Evolutionary conservation across 2,113 vertebrate species (phyloP).

Genomic region (Hypomesus transpacificus): DNA sequence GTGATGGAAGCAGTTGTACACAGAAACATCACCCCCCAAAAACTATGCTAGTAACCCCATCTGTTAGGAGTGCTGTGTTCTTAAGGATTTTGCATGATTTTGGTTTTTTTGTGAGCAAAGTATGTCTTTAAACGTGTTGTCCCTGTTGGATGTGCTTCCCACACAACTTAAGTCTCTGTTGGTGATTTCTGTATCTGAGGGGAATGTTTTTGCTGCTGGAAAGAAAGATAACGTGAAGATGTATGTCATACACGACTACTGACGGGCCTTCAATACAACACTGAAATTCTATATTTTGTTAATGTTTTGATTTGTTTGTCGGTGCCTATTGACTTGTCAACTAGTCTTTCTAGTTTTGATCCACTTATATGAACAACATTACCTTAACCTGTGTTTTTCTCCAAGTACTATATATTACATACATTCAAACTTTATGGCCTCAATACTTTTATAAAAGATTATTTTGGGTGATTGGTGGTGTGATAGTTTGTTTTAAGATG

Average conservation of each 20-base stretch:
- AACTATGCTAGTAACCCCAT: slow-evolving; percentile 25
- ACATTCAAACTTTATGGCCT: slow-evolving; percentile 38
- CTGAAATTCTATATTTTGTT: slow-evolving; percentile 25
- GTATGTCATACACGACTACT: slow-evolving; percentile 42
- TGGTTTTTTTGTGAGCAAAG: slow-evolving; percentile 42
- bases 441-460: slow-evolving; percentile 22
- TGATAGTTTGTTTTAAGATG: slow-evolving; percentile 12
- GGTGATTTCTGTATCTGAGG: slow-evolving; percentile 52
- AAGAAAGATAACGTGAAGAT: slow-evolving; percentile 50
- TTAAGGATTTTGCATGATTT: slow-evolving; percentile 40
- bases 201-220: slow-evolving; percentile 58
- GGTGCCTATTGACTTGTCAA: slow-evolving; percentile 53
- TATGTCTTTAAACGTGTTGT: slow-evolving; percentile 37
- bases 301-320: slow-evolving; percentile 47
- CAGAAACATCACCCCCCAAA: neutral
- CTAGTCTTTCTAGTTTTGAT: slow-evolving; percentile 30
- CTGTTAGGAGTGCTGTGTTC: slow-evolving; percentile 50
- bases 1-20: neutral
- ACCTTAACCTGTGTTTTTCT: slow-evolving; percentile 34
- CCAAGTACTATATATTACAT: slow-evolving; percentile 39
- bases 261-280: slow-evolving; percentile 37
- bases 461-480: slow-evolving; percentile 20
- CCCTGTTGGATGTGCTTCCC: slow-evolving; percentile 55
- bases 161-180: slow-evolving; percentile 45
- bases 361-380: slow-evolving; percentile 28